phyloP scores from a whole-genome alignment of 2,113 vertebrate genomes.

The Lasiurus cinereus region DNA sequence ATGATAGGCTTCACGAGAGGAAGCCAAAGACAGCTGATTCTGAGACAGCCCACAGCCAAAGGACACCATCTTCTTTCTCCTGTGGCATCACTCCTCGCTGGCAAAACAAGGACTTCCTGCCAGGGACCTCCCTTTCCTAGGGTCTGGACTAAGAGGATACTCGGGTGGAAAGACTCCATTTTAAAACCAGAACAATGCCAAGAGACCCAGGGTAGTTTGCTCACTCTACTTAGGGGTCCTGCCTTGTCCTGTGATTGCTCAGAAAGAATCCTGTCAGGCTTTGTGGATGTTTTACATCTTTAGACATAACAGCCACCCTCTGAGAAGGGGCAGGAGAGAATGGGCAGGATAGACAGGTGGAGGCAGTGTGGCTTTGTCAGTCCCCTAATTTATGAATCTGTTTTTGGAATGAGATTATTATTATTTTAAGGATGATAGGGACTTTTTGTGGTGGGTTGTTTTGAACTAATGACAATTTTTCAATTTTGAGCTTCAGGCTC shows the following conservation, averaged over 20 bases:
- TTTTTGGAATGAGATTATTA: background rate
- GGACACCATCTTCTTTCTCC: no score
- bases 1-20: background rate
- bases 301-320: background rate
- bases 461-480: background rate
- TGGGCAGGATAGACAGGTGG: accelerated
- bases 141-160: background rate
- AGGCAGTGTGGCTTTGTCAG: background rate
- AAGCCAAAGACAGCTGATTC: background rate
- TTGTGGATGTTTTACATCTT: background rate
- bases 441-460: background rate
- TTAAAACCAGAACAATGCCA: background rate
- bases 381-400: background rate
- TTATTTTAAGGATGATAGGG: background rate
- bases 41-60: background rate
- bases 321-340: background rate
- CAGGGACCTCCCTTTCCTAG: background rate
- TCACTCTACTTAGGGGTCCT: no score
- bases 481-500: background rate
- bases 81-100: no score
- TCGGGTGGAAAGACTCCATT: background rate
- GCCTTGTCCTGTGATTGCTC: background rate
- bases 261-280: background rate
- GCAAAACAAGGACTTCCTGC: no score
- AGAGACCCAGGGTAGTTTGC: background rate